These are phyloP conservation scores for Bursaphelenchus okinawaensis DNA, from an alignment of 2,888 invertebrate genomes.

Conservation along the genomic window DNA sequence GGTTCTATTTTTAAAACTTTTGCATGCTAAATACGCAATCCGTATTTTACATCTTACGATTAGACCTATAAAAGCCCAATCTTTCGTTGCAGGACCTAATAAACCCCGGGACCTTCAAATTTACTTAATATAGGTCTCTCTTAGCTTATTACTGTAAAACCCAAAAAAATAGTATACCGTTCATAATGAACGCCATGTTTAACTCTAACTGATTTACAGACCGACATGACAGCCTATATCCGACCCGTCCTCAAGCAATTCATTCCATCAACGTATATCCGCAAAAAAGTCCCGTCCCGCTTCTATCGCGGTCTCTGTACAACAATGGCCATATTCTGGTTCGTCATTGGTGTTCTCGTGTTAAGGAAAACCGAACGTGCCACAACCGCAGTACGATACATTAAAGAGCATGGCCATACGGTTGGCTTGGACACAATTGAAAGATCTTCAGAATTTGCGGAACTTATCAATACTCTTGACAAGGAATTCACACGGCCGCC, in stretches of 20 bases:
- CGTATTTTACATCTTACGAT: no score
- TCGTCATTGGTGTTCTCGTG: constrained; percentile 34
- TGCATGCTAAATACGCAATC: no score
- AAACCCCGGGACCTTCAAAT: no score
- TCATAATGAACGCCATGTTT: no score
- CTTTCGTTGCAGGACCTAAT: no score
- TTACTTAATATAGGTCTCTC: no score
- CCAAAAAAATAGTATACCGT: no score
- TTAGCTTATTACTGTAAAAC: no score
- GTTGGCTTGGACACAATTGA: constrained; percentile 45
- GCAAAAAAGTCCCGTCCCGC: background rate
- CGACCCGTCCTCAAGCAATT: background rate
- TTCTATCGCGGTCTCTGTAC: constrained; percentile 13
- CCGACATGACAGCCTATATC: no score
- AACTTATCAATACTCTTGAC: constrained; percentile 32
- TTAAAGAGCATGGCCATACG: constrained; percentile 44
- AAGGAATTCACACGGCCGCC: constrained; percentile 47
- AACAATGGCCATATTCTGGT: constrained; percentile 9
- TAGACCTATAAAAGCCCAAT: no score
- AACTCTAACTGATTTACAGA: no score
- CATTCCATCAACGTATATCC: constrained; percentile 3
- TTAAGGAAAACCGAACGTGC: constrained; percentile 53
- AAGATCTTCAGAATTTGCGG: constrained; percentile 43
- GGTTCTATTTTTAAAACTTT: no score
- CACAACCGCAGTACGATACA: constrained; percentile 52